These are phyloP conservation scores for Colletes gigas DNA, from an alignment of 1,140 invertebrate genomes.

Conservation along the genomic window DNA sequence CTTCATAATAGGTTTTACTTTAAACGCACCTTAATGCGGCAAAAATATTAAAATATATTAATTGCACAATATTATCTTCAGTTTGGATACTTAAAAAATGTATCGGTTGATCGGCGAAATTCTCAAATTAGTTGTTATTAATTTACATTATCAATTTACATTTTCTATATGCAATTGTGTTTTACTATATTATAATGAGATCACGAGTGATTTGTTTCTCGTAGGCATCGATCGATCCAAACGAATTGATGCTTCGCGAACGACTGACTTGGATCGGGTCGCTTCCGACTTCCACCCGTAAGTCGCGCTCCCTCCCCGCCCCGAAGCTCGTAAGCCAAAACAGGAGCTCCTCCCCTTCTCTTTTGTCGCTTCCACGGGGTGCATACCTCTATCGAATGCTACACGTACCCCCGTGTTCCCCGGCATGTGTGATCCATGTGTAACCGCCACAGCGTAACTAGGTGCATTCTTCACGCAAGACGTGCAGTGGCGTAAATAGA, in stretches of 20 bases:
- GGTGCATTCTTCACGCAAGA: conserved; percentile 35
- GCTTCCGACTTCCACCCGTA: conserved; percentile 71
- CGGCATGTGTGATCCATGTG: conserved; percentile 49
- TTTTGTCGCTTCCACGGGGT: conserved; percentile 50
- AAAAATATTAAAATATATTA: too few species aligned
- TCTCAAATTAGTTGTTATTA: not conserved
- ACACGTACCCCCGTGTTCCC: conserved; percentile 35
- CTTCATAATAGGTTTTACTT: too few species aligned
- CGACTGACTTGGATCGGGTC: conserved; percentile 55
- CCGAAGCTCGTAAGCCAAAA: conserved; percentile 69
- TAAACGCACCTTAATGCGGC: too few species aligned
- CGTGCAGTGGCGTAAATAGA: conserved; percentile 20
- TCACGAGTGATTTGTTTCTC: not conserved
- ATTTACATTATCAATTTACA: not conserved
- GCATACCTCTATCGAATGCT: conserved; percentile 28
- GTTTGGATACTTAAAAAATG: too few species aligned
- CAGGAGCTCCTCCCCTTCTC: conserved; percentile 56
- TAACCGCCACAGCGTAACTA: conserved; percentile 73
- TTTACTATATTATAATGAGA: too few species aligned
- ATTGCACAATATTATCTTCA: too few species aligned
- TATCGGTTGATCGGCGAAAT: too few species aligned
- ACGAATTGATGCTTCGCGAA: conserved; percentile 45
- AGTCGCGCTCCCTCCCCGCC: conserved; percentile 70
- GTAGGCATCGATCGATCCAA: conserved; percentile 41
- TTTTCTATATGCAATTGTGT: not conserved